Evolutionary conservation across 1,140 invertebrate species (phyloP).

Genomic region (Euwallacea similis): DNA sequence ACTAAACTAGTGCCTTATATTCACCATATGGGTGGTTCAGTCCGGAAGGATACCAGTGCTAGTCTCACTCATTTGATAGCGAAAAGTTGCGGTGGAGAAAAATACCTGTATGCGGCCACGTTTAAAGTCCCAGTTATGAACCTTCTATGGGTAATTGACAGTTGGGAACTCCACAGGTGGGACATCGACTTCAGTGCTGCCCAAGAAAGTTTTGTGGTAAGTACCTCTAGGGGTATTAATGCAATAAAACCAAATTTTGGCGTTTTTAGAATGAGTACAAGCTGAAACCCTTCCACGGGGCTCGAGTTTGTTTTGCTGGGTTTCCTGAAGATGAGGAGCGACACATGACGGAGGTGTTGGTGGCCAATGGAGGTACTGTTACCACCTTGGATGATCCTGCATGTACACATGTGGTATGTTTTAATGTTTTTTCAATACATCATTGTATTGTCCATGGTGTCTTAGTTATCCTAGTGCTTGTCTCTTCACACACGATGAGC

Average conservation of each 20-base stretch:
- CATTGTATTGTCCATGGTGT: not conserved
- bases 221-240: slow-evolving; percentile 40
- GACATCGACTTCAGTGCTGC: slow-evolving; percentile 68
- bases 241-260: slow-evolving; percentile 1
- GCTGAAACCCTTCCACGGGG: slow-evolving; percentile 85
- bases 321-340: slow-evolving; percentile 85
- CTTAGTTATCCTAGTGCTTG: not conserved
- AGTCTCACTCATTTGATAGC: slow-evolving; percentile 93
- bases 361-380: slow-evolving; percentile 79
- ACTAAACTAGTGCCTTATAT: slow-evolving; percentile 80
- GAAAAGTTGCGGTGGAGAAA: slow-evolving; percentile 81
- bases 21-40: slow-evolving; percentile 93
- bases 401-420: slow-evolving; percentile 88
- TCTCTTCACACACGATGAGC: not conserved
- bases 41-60: slow-evolving; percentile 82
- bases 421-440: not conserved
- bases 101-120: slow-evolving; percentile 84
- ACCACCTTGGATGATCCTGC: slow-evolving; percentile 75
- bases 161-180: slow-evolving; percentile 74
- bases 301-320: slow-evolving; percentile 84
- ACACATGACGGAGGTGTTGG: slow-evolving; percentile 88
- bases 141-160: slow-evolving; percentile 81
- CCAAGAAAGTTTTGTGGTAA: slow-evolving; percentile 71
- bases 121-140: slow-evolving; percentile 88
- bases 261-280: slow-evolving; percentile 65